A percentile compares a stretch with the other conserved stretches of the same genome.
These are phyloP conservation scores for Caenorhabditis sp. DNA, from an alignment of 2,888 invertebrate genomes.

Conservation along the genomic window DNA sequence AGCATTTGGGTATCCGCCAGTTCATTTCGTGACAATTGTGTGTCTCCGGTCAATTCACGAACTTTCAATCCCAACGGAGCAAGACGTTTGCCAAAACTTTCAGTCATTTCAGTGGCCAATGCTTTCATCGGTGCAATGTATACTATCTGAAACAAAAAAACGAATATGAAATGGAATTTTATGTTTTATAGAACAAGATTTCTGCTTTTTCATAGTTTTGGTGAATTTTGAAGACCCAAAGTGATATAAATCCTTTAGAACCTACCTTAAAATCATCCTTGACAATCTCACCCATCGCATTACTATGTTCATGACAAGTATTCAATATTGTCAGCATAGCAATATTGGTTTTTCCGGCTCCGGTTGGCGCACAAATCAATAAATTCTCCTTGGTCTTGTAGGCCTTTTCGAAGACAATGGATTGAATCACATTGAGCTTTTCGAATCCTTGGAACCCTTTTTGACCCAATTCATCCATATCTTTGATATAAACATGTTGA, in stretches of 20 bases:
- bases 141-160: constrained; percentile 83
- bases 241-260: constrained; percentile 74
- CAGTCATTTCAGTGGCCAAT: constrained; percentile 95
- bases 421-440: constrained; percentile 90
- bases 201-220: no score
- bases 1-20: constrained; percentile 95
- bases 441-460: constrained; percentile 88
- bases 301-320: constrained; percentile 86
- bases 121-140: constrained; percentile 99
- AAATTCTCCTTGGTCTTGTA: constrained; percentile 96
- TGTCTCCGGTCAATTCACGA: constrained; percentile 94
- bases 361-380: constrained; percentile 96
- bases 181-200: not conserved
- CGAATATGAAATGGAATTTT: constrained; percentile 72
- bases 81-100: constrained; percentile 80
- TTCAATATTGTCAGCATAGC: constrained; percentile 91
- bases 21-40: constrained; percentile 92
- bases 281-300: constrained; percentile 80
- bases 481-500: constrained; percentile 75
- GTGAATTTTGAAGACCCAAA: not conserved
- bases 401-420: constrained; percentile 91
- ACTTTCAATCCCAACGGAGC: constrained; percentile 81
- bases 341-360: constrained; percentile 96
- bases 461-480: constrained; percentile 82
- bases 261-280: constrained; percentile 86